A percentile compares a stretch with the other conserved stretches of the same genome.
Evolutionary conservation across 2,797 vertebrate species (phyloP).

Genomic region (Gymnodraco acuticeps): DNA sequence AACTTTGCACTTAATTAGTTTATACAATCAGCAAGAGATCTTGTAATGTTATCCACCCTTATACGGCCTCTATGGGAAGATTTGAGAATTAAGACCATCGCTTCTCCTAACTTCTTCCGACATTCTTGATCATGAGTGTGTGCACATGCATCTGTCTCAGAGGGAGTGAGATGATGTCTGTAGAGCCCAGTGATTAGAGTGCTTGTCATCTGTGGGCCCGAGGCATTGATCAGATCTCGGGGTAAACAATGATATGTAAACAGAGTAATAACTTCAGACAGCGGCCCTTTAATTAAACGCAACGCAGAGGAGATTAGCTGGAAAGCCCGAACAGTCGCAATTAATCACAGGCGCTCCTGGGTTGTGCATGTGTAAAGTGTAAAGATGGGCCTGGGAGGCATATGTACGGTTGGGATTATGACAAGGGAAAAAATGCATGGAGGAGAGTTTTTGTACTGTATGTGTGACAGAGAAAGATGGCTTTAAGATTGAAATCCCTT

Average conservation of each 20-base stretch:
- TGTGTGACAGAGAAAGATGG: slow-evolving; percentile 43
- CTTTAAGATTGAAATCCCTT: slow-evolving; percentile 62
- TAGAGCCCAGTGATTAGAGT: slow-evolving; percentile 81
- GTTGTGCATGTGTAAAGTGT: slow-evolving; percentile 34
- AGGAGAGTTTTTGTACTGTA: slow-evolving; percentile 27
- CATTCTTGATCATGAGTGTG: slow-evolving; percentile 64
- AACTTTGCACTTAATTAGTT: slow-evolving; percentile 64
- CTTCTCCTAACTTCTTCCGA: slow-evolving; percentile 47
- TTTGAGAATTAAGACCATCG: slow-evolving; percentile 71
- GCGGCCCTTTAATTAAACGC: slow-evolving; percentile 87
- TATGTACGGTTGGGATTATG: slow-evolving; percentile 44
- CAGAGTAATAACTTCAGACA: slow-evolving; percentile 87
- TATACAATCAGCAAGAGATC: slow-evolving; percentile 64
- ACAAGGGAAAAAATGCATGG: slow-evolving; percentile 34
- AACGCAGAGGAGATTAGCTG: slow-evolving; percentile 85
- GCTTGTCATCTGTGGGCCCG: slow-evolving; percentile 84
- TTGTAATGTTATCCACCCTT: slow-evolving; percentile 63
- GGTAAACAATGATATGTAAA: slow-evolving; percentile 88
- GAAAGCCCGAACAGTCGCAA: slow-evolving; percentile 80
- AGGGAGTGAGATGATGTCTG: slow-evolving; percentile 70
- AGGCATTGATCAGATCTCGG: slow-evolving; percentile 84
- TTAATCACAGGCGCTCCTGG: slow-evolving; percentile 74
- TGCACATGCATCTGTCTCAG: slow-evolving; percentile 63
- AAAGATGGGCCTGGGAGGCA: slow-evolving; percentile 8
- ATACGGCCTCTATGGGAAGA: slow-evolving; percentile 66